Evolutionary conservation across 2,797 vertebrate genomes (phyloP).

Genomic region (Pyrrhura leucotis): DNA sequence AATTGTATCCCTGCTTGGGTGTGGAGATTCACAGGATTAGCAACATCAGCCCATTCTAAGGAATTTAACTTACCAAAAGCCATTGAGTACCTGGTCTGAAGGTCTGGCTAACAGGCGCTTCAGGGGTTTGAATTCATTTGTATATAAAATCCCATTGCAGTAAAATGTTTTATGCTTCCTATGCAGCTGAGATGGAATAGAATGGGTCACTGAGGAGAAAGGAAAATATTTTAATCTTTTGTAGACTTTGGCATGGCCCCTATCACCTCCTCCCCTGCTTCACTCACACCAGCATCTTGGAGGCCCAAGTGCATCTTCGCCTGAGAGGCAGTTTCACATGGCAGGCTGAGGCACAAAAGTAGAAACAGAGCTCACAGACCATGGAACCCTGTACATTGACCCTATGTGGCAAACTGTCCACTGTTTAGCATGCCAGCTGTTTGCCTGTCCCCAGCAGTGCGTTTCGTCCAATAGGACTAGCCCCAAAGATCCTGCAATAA

Average conservation of each 20-base stretch:
- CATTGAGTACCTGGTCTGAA: not conserved
- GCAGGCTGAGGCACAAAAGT: not conserved
- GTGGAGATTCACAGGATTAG: not conserved
- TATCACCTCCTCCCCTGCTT: not conserved
- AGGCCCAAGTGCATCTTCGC: not conserved
- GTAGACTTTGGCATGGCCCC: not conserved
- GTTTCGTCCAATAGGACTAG: not conserved
- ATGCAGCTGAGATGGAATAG: not conserved
- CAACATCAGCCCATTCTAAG: not conserved
- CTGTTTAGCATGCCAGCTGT: not conserved
- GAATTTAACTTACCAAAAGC: conserved; percentile 21
- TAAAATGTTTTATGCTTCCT: not conserved
- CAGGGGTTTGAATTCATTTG: conserved; percentile 25
- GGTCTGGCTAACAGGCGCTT: not conserved
- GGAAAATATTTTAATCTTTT: conserved; percentile 16
- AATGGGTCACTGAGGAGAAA: not conserved
- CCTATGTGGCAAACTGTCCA: not conserved
- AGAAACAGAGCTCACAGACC: not conserved
- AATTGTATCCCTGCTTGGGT: not conserved
- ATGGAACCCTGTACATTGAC: not conserved
- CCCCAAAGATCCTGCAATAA: not conserved
- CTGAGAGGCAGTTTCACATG: not conserved
- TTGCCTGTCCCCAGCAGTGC: not conserved
- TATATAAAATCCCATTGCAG: conserved; percentile 33
- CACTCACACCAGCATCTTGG: not conserved